Evolutionary conservation across 2,888 invertebrate genomes (phyloP).

Genomic region (Athetis lepigone): DNA sequence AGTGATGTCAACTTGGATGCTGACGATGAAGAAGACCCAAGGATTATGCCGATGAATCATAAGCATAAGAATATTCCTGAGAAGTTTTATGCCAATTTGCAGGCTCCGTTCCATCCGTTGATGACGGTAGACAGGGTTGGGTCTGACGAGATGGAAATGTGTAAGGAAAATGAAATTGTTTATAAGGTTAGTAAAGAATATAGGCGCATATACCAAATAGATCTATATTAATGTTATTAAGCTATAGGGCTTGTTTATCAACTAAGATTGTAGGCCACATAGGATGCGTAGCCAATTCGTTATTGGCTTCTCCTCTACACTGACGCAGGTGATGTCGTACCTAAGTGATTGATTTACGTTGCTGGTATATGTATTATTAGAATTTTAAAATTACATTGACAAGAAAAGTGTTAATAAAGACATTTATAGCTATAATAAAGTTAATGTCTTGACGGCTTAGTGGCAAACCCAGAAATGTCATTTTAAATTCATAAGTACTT

Average conservation of each 20-base stretch:
- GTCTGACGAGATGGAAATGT: constrained; percentile 81
- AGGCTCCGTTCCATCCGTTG: constrained; percentile 82
- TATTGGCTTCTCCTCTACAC: no score
- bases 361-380: background rate
- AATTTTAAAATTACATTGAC: background rate
- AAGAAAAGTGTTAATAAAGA: constrained; percentile 4
- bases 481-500: no score
- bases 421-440: constrained; percentile 5
- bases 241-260: no score
- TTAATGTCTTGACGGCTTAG: no score
- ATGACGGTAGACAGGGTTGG: constrained; percentile 72
- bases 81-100: constrained; percentile 83
- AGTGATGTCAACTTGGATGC: constrained; percentile 94
- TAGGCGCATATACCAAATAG: background rate
- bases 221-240: no score
- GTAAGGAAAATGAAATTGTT: constrained; percentile 84
- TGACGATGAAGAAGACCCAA: constrained; percentile 87
- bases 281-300: no score
- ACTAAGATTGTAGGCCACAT: no score
- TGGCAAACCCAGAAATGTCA: no score
- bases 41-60: constrained; percentile 63
- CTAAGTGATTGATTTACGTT: background rate
- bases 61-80: constrained; percentile 78
- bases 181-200: constrained; percentile 84
- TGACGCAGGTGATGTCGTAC: no score